Base-by-base conservation (phyloP, 1,140 invertebrate genomes). In the Drosophila setifemur region DNA sequence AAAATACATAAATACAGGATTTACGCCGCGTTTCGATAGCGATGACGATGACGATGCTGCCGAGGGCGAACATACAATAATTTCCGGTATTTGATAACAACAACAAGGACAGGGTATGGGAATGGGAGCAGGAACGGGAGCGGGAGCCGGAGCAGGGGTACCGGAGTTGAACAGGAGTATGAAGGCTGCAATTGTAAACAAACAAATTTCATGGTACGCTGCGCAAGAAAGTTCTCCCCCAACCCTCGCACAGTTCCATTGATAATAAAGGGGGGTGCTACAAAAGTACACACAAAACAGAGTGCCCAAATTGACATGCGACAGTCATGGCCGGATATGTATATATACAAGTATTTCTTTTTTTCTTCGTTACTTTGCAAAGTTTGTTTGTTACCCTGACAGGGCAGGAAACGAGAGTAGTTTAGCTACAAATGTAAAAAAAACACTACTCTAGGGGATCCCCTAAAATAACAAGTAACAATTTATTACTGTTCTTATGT, bases 181-280 rank as follows among this genome's bases (percentile, higher is more conserved):
- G 43, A 37, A 79, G 66, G 67, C 77, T 61, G 68, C 78, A 71
- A 69, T 81, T 83, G 78, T 83, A 67, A 85, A 83, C 79, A 85
- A 83, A 83, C 79, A 83, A 79, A 83, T 83, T 83, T 83, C 79
- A 83, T 83, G 79, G 53, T 63, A 74, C 63, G 70, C 54, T 85
- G 82, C 57, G 68, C 74, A 73, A 58, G 50, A 66, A 71, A 85
- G 70, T 79, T 78, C 57, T 21, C 25, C 12, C 23, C 12, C 14
- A 1, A 21, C 12, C 28, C 23, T 19, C 19, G 16, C 60, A 49
- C 40, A 49, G 60, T 64, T 64, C 57, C 31, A 63, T 48, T 40
- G 57, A 64, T 64, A 64, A 40, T 53, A 35, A 47, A 28, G 42
- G 28, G 29, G 25, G 16, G 21, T 47, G 29, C 2, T 55, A 53